Base-by-base conservation (phyloP, 2,888 invertebrate species). In the Ecliptopera silaceata region DNA sequence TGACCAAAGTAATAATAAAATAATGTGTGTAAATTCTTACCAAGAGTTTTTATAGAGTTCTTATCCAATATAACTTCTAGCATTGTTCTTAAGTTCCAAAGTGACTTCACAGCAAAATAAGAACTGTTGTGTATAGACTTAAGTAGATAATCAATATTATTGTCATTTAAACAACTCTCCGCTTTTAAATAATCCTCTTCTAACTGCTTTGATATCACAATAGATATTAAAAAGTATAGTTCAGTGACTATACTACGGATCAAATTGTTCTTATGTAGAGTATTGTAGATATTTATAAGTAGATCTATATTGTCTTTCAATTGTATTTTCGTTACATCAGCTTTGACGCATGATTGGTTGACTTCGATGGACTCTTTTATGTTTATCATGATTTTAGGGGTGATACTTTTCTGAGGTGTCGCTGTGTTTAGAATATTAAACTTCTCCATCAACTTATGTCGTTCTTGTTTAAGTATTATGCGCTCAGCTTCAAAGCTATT, bases 61-160 rank as follows among this genome's bases (percentile, higher is more conserved):
- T 93, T 93, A 36, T 95, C 95, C 45, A 95, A 80, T 18, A 87
- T 76, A 11, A 93, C 84, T 59, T 92, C 84, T 4, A 96, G 72
- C 11, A 94, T 70, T n/a, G 84, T 75, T 36, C 88, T 80, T 64
- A 94, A 93, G 20, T 91, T 84, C 76, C 93, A 92, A 22, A 97
- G 81, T 0, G 95, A 93, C 54, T 92, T 90, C 0, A 93, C 85
- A 17, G 96, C 94, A 86, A 97, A 97, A 85, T 95, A 97, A 2
- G 96, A 93, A 69, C 95, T 94, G 74, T 97, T 96, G 62, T 95
- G 93, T 50, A 93, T 80, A 5, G 82, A 84, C 61, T 87, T 87
- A 10, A 94, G 67, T 44, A 93, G 66, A 72, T 69, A 79, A 13
- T 82, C 75, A 32, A 74, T 49, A 57, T 82, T 69, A 12, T 64